Base-by-base conservation (phyloP, 1,140 invertebrate species). In the Ostrea edulis region DNA sequence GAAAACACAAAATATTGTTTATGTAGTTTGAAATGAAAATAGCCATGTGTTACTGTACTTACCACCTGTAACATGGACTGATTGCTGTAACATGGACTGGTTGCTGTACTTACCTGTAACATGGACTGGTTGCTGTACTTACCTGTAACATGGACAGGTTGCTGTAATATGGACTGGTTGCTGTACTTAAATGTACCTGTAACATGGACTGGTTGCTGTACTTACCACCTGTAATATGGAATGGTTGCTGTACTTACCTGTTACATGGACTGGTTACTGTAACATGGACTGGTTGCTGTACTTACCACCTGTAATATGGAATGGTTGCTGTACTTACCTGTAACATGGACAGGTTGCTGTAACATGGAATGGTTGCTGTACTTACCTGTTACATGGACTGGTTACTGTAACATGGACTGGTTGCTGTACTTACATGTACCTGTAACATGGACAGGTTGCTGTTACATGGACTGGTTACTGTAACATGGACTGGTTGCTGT, bases 91-190 rank as follows among this genome's bases (percentile, higher is more conserved):
- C 14, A 55, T 4, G 54, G 9, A 4, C 54, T 55, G 54, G 54
- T 55, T 55, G 0, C 54, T 3, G 62, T 68, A 68, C 62, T 20
- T 25, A n/a, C 35, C 35, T 44, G 35, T 44, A 44, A 8, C 62
- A 2, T 5, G 62, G 25, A 9, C 11, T 71, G 22, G 22, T 29
- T 35, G 12, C 7, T 8, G 20, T 35, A 25, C 86, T 52, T 86
- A 96, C 95, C 53, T 94, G 93, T 87, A 96, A 94, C 68, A 96
- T 91, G 54, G 94, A 93, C 88, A 95, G 95, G 91, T 96, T 95
- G 86, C 95, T 62, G 55, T 62, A 62, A 62, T 5, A 62, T 20
- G 55, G 14, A 20, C 14, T 62, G 55, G 17, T 62, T 62, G n/a
- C 14, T 20, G 12, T 62, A 62, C 55, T 20, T 20, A 62, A n/a